These are phyloP conservation scores for Danionella dracula DNA, from an alignment of 2,797 vertebrate genomes.

Conservation along the genomic window DNA sequence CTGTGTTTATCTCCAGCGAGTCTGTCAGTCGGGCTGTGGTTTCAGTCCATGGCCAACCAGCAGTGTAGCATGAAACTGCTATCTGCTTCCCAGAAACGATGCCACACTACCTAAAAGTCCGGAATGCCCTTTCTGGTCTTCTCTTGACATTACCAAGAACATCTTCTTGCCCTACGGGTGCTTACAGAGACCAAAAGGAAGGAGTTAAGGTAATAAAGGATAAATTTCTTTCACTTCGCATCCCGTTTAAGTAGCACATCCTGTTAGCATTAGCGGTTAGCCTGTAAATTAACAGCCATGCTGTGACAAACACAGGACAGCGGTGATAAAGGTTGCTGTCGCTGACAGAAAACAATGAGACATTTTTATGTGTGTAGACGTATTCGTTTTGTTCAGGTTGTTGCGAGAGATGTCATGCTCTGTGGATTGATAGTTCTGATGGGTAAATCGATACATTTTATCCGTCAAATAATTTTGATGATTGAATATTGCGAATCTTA, in stretches of 20 bases:
- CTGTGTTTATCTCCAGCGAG: neutral
- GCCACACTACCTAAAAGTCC: neutral
- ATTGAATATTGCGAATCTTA: neutral
- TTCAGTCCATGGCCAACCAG: neutral
- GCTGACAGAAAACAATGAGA: neutral
- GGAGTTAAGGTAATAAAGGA: slow-evolving; percentile 22
- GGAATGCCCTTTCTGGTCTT: slow-evolving; percentile 4
- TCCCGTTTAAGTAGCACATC: slow-evolving; percentile 19
- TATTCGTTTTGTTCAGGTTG: neutral
- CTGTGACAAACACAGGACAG: neutral
- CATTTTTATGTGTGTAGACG: neutral
- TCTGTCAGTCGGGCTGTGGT: slow-evolving; percentile 24
- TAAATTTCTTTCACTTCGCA: neutral
- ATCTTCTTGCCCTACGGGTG: neutral
- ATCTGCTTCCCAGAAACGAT: slow-evolving; percentile 15
- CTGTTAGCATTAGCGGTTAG: slow-evolving; percentile 36
- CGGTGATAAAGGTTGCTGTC: neutral
- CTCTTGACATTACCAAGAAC: neutral
- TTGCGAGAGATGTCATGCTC: neutral
- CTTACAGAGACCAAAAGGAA: slow-evolving; percentile 12
- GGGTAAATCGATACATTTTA: neutral
- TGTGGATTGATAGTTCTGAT: neutral
- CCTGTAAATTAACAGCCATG: slow-evolving; percentile 6
- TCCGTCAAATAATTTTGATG: neutral
- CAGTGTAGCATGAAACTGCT: slow-evolving; percentile 22